Base-by-base conservation (phyloP, 2,113 vertebrate genomes). In the Glaucidium brasilianum region DNA sequence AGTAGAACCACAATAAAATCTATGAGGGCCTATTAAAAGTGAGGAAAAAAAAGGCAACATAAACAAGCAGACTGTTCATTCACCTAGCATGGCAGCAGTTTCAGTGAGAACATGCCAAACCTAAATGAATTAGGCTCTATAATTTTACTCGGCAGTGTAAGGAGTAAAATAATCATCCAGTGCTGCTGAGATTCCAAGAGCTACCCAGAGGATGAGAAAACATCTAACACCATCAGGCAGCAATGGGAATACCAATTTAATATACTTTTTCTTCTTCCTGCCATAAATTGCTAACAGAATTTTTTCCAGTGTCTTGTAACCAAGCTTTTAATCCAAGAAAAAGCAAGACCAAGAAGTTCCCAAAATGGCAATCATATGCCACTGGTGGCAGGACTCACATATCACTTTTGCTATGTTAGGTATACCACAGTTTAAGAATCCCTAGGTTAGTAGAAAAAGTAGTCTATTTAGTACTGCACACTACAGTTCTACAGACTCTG, bases 91-190 rank as follows among this genome's bases (percentile, higher is more conserved):
- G 39, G 64, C n/a, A 90, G 5, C 21, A 64, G 35, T 88, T 93
- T 69, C 78, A 72, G 62, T 27, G 32, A 78, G 56, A 94, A 78
- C 60, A 68, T 62, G 64, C 80, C 83, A 87, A 93, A 85, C 45
- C 64, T 87, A 91, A 96, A 94, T 72, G 87, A 94, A 94, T 85
- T 68, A 94, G 52, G 58, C 66, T 94, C 56, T 78, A 62, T 75
- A 87, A 94, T 92, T 95, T 86, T 88, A 73, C 62, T 90, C 37
- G 1, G 71, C 80, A 94, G 68, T 6, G 3, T 39, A 86, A 74
- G 64, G 35, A 96, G 60, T 64, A 77, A 80, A 86, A 96, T 74
- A 93, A 94, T 68, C 86, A 23, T 22, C 15, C 35, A 78, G 56
- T 91, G 74, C 94, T 90, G 45, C 83, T 78, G 73, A 94, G 73